These are phyloP conservation scores for Charanyca ferruginea DNA, from an alignment of 2,888 invertebrate species.

Conservation along the genomic window DNA sequence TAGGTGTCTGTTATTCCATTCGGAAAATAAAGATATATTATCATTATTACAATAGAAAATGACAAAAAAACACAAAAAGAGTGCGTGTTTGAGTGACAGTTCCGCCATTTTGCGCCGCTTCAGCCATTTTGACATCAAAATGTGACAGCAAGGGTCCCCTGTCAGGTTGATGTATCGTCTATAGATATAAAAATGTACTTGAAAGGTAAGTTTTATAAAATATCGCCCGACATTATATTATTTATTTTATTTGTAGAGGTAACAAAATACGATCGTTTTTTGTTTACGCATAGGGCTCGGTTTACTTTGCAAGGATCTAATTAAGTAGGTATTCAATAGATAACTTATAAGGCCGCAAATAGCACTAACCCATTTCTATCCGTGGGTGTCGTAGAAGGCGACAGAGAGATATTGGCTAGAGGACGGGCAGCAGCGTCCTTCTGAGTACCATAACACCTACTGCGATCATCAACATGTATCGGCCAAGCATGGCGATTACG, in stretches of 20 bases:
- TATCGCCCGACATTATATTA: constrained; percentile 28
- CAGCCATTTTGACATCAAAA: constrained; percentile 58
- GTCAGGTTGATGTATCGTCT: constrained; percentile 57
- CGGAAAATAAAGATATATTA: constrained; percentile 39
- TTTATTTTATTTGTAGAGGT: constrained; percentile 17
- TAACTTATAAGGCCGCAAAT: too few species aligned
- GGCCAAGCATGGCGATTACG: too few species aligned
- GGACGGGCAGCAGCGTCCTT: too few species aligned
- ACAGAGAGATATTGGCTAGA: too few species aligned
- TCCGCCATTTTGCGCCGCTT: constrained; percentile 41
- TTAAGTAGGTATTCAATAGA: not conserved
- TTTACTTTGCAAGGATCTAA: not conserved
- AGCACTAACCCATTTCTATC: too few species aligned
- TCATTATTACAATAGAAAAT: constrained; percentile 30
- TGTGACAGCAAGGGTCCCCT: constrained; percentile 55
- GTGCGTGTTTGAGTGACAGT: constrained; percentile 55
- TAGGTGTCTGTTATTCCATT: constrained; percentile 22
- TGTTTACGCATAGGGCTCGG: not conserved
- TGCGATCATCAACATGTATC: too few species aligned
- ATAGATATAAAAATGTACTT: constrained; percentile 48
- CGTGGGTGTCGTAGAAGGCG: too few species aligned
- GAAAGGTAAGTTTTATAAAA: constrained; percentile 39
- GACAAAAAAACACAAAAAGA: constrained; percentile 42
- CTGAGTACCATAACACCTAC: too few species aligned
- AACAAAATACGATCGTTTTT: constrained; percentile 4